Conservation (phyloP, 2,113 vertebrate genomes). For the Pedetes capensis region DNA sequence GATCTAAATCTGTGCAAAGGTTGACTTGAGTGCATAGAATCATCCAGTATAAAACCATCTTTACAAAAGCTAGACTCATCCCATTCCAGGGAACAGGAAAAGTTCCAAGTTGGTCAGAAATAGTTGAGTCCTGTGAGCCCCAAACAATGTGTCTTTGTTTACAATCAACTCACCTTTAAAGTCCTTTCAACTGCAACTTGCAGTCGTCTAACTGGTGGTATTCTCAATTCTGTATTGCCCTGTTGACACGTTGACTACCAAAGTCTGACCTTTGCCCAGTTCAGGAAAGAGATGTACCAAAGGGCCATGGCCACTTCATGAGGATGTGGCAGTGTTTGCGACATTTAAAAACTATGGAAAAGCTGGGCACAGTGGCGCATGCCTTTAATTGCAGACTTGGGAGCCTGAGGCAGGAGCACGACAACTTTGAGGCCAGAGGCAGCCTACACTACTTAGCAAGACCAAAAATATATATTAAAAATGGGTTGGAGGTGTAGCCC, state of each 20-base stretch:
- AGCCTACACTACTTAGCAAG: no score
- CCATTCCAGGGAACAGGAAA: background rate
- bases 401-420: background rate
- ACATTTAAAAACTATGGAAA: constrained; percentile 53
- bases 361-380: no score
- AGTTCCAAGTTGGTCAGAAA: background rate
- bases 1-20: background rate
- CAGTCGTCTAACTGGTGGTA: constrained; percentile 65
- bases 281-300: constrained; percentile 59
- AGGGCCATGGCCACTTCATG: background rate
- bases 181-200: constrained; percentile 67
- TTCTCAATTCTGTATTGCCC: constrained; percentile 43
- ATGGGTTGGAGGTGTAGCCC: no score
- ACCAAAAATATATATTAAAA: no score
- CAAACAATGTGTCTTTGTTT: constrained; percentile 64
- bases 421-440: no score
- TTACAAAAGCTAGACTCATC: background rate
- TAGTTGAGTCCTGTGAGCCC: background rate
- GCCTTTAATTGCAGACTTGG: no score
- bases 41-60: background rate
- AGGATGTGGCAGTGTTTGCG: constrained; percentile 34
- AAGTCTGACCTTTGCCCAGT: constrained; percentile 54
- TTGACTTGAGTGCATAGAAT: background rate
- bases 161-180: constrained; percentile 49
- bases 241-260: constrained; percentile 43